Percentiles rank a stretch among this genome's conserved stretches.
These are phyloP conservation scores for Ischnus inquisitorius DNA, from an alignment of 2,888 invertebrate species.

Conservation along the genomic window DNA sequence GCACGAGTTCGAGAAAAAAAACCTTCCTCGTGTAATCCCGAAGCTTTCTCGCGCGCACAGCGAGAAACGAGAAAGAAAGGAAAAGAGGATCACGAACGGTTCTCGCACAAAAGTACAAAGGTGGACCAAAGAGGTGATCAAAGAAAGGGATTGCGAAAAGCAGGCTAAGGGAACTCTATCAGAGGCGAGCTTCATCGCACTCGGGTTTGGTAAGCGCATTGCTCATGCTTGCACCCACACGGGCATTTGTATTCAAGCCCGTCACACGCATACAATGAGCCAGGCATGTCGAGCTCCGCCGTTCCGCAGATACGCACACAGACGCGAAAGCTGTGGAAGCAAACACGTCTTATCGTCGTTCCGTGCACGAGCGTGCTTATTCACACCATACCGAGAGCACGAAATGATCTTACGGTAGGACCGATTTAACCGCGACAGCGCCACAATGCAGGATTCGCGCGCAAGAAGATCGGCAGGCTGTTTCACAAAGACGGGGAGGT, in stretches of 20 bases:
- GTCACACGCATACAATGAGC: constrained; percentile 56
- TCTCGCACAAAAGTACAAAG: constrained; percentile 45
- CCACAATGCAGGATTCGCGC: constrained; percentile 39
- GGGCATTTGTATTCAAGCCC: constrained; percentile 58
- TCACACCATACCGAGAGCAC: constrained; percentile 63
- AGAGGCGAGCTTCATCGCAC: constrained; percentile 54
- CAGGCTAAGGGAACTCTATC: constrained; percentile 17
- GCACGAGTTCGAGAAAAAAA: too few relatives aligned
- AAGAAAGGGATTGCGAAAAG: constrained; percentile 14
- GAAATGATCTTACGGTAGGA: constrained; percentile 64
- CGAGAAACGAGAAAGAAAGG: constrained; percentile 3
- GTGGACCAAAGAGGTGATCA: not conserved
- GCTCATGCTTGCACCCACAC: constrained; percentile 67
- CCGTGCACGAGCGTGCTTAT: constrained; percentile 65
- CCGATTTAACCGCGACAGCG: constrained; percentile 2
- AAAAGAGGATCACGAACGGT: constrained; percentile 4
- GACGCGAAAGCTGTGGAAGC: constrained; percentile 28
- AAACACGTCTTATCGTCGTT: constrained; percentile 63
- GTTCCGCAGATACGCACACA: constrained; percentile 21
- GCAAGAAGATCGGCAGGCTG: constrained; percentile 41
- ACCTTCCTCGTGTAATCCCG: constrained; percentile 3
- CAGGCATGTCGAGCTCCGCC: constrained; percentile 57
- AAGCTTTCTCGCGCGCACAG: not conserved
- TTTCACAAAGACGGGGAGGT: constrained; percentile 63
- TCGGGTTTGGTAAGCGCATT: constrained; percentile 46